Percentiles rank a stretch among this genome's conserved stretches.
Evolutionary conservation across 2,888 invertebrate species (phyloP).

Genomic region (Synanthedon tipuliformis): DNA sequence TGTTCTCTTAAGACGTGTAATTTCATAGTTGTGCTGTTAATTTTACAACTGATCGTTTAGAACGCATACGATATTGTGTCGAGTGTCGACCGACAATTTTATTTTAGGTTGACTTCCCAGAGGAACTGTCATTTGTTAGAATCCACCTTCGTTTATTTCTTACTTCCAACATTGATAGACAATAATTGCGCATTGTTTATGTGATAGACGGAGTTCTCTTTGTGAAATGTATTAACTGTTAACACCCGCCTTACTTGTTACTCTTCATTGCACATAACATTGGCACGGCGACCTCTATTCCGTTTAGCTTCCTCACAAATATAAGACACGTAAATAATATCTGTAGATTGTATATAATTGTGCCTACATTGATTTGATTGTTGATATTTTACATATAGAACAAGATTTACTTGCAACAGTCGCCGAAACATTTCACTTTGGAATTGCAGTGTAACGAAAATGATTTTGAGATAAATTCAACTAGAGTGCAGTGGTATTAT

Average conservation of each 20-base stretch:
- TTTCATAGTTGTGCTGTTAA: slow-evolving; percentile 22
- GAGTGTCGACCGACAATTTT: slow-evolving; percentile 54
- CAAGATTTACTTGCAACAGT: slow-evolving; percentile 11
- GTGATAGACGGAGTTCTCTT: slow-evolving; percentile 23
- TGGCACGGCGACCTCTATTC: slow-evolving; percentile 60
- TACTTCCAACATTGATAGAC: slow-evolving; percentile 16
- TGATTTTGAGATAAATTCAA: slow-evolving; percentile 67
- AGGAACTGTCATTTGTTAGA: slow-evolving; percentile 62
- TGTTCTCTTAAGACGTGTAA: background rate
- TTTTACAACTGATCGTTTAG: slow-evolving; percentile 22
- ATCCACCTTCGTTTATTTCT: slow-evolving; percentile 42
- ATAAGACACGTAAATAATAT: slow-evolving; percentile 28
- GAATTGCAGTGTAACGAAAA: slow-evolving; percentile 60
- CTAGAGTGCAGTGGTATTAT: slow-evolving; percentile 52
- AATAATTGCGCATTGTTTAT: slow-evolving; percentile 12
- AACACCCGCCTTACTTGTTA: slow-evolving; percentile 59
- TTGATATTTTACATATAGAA: background rate
- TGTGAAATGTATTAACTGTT: slow-evolving; percentile 34
- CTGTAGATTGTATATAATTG: slow-evolving; percentile 9
- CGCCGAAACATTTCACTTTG: slow-evolving; percentile 55
- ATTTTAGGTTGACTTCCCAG: slow-evolving; percentile 57
- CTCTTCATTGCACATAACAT: slow-evolving; percentile 68
- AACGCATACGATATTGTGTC: slow-evolving; percentile 44
- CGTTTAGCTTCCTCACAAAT: slow-evolving; percentile 33
- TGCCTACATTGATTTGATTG: too few species aligned